Conservation (phyloP, 2,797 vertebrate species). For the Cyprinodon diabolis region DNA sequence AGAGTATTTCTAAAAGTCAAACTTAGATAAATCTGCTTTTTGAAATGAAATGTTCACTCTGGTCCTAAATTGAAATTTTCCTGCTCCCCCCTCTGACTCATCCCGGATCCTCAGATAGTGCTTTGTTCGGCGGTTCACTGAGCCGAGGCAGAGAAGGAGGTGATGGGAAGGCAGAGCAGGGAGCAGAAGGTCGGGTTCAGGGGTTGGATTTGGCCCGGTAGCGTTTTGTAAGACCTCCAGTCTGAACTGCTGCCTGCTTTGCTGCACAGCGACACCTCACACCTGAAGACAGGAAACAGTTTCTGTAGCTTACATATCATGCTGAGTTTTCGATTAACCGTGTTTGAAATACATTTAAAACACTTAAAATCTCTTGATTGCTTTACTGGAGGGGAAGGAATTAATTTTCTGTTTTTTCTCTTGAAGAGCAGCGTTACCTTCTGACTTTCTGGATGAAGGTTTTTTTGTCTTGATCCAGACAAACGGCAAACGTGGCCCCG, state of each 20-base stretch:
- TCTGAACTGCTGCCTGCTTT: conserved; percentile 84
- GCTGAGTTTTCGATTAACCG: not conserved
- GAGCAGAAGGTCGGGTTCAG: conserved; percentile 85
- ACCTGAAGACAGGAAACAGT: conserved; percentile 72
- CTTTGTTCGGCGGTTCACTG: conserved; percentile 62
- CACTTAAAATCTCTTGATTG: not conserved
- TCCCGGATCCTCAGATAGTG: not conserved
- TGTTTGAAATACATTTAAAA: not conserved
- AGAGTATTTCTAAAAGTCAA: not conserved
- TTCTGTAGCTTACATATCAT: not conserved
- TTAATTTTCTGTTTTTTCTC: not conserved
- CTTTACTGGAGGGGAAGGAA: not conserved
- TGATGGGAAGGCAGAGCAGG: conserved; percentile 92
- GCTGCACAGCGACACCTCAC: conserved; percentile 92
- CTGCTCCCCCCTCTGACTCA: not conserved
- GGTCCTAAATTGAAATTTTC: not conserved
- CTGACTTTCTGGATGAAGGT: conserved; percentile 94
- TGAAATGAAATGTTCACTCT: not conserved
- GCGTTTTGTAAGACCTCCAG: conserved; percentile 67
- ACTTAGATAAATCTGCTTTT: not conserved
- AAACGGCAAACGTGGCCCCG: conserved; percentile 88
- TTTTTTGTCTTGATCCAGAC: conserved; percentile 94
- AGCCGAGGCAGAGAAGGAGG: conserved; percentile 88
- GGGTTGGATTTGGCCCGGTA: conserved; percentile 69
- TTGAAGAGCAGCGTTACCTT: conserved; percentile 56